A percentile compares a stretch with the other conserved stretches of the same genome.
Evolutionary conservation across 2,888 invertebrate genomes (phyloP).

Genomic region (Taphrorychus bicolor): DNA sequence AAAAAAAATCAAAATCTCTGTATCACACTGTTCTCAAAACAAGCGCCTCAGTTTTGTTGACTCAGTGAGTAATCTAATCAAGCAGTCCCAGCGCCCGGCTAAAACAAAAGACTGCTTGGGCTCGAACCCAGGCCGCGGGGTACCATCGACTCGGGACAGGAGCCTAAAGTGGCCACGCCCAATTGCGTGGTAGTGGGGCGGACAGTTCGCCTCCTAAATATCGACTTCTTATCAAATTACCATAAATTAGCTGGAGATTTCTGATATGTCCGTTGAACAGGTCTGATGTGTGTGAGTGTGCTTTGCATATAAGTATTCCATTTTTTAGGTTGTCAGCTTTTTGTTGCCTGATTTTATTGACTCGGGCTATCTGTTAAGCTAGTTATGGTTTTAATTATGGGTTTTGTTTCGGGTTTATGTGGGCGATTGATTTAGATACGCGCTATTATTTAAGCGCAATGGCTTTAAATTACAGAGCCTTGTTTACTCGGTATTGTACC

Average conservation of each 20-base stretch:
- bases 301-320: constrained; percentile 48
- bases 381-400: constrained; percentile 21
- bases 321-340: constrained; percentile 40
- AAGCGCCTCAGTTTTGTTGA: neutral
- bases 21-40: neutral
- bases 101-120: constrained; percentile 35
- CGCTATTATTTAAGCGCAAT: neutral
- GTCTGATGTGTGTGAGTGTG: constrained; percentile 48
- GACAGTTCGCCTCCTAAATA: constrained; percentile 48
- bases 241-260: constrained; percentile 57
- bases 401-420: neutral
- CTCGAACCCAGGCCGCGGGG: constrained; percentile 39
- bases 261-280: constrained; percentile 50
- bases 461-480: neutral
- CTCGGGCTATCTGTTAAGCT: constrained; percentile 15
- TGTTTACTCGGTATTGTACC: neutral
- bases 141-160: constrained; percentile 50
- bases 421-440: neutral
- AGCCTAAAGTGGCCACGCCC: constrained; percentile 48
- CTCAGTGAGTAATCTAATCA: constrained; percentile 9
- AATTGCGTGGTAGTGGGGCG: constrained; percentile 48
- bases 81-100: constrained; percentile 17
- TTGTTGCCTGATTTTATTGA: constrained; percentile 37
- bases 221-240: constrained; percentile 56
- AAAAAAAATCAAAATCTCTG: neutral